Evolutionary conservation across 1,140 invertebrate species (phyloP), one percentile per base, ranked within the genome.

Genomic region (Euborellia annulipes): DNA sequence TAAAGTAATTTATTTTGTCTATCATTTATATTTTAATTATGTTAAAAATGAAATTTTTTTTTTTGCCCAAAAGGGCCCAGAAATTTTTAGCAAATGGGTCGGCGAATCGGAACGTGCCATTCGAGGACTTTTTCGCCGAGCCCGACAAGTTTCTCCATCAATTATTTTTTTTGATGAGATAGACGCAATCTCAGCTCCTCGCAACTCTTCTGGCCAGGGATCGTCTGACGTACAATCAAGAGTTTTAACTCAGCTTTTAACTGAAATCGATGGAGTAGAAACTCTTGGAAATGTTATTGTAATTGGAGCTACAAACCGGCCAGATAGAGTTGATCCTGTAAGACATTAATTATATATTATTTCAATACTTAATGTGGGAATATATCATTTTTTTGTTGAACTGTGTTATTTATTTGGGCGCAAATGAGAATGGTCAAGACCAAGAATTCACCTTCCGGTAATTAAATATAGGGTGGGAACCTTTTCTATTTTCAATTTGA

Each of bases 141-240:
- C 94, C 0, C 71, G 85, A 45, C 78, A 86, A 64, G 88, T 92
- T 2, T 80, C 93, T 1, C 95, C 95, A 0, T 82, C 88, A 4
- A 85, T 98, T 53, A 76, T 98, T 50, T 98, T 98, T 65, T 94
- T 98, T 61, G 94, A 98, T 67, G 95, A 98, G 71, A 86, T 98
- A 54, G 95, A 98, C 68, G 88, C 91, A 11, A 68, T 98, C 16
- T 27, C 23, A 6, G 23, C 23, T 6, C 4, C 4, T 6, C 11
- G 4, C 11, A 27, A 11, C 23, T 27, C 23, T 27, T 27, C 23
- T 6, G 23, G 11, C 4, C 4, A 11, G 11, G 11, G 23, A 6
- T 27, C 23, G 4, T 27, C 23, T 6, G 23, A 70, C 38, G 84
- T 88, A 0, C 79, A 85, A 50, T 81, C 87, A 53, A 68, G 89